Base-by-base conservation (phyloP, 2,113 vertebrate genomes). In the Heterotis niloticus region DNA sequence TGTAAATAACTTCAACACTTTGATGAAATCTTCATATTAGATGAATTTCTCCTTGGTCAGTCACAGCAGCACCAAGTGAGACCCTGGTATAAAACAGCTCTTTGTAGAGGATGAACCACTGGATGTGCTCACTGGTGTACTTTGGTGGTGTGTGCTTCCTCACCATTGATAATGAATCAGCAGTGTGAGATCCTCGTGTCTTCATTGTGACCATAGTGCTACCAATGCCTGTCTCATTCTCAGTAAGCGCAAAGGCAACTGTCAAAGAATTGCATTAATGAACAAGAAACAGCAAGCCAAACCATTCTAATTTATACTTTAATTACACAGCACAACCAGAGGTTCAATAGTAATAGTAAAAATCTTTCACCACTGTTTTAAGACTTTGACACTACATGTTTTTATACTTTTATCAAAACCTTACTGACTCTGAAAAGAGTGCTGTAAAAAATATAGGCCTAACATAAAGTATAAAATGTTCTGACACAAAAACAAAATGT, bases 181-280 rank as follows among this genome's bases (percentile, higher is more conserved):
- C 80, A 83, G 66, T 64, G 81, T 87, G 88, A 86, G 68, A 84
- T 87, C 89, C 88, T 81, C 86, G 83, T 89, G 89, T 60, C 26
- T 84, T 34, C 78, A 85, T 87, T 86, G 79, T 83, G 85, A 81
- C 4, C 0, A 75, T 84, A 83, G 52, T 62, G 71, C 77, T 14
- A 4, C 12, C 14, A 62, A 17, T 4, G 60, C 60, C 60, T 62
- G 3, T 44, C 34, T 44, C 34, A 44, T 44, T 44, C 34, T 44
- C 34, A 44, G 34, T 44, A 44, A 44, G 34, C 3, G 7, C 18
- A 65, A 17, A 65, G 64, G 10, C 18, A 65, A 20, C 23, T 65
- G n/a, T n/a, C n/a, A n/a, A n/a, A n/a, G n/a, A n/a, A n/a, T n/a
- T n/a, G n/a, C n/a, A n/a, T n/a, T n/a, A n/a, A n/a, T n/a, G n/a